Conservation (phyloP, 2,888 invertebrate genomes). For the Drosophila mercatorum region DNA sequence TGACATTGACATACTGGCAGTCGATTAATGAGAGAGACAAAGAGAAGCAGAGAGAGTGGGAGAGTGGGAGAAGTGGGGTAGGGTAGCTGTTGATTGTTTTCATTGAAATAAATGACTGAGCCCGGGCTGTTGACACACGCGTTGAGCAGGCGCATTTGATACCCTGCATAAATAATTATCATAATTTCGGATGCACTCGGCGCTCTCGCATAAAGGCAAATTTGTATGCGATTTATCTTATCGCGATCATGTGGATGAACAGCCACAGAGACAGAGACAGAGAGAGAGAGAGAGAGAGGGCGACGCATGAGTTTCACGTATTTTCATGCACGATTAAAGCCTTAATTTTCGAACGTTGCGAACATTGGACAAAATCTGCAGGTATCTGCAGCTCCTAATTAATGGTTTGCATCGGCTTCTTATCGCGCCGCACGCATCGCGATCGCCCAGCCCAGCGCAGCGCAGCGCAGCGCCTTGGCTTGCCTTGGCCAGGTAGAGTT, state of each 20-base stretch:
- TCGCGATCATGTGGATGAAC: slow-evolving; percentile 70
- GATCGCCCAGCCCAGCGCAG: slow-evolving; percentile 42
- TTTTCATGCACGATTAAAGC: slow-evolving; percentile 81
- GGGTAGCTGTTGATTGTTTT: slow-evolving; percentile 71
- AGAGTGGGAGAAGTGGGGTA: slow-evolving; percentile 18
- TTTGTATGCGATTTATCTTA: slow-evolving; percentile 79
- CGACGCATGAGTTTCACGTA: slow-evolving; percentile 76
- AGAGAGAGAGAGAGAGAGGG: not conserved
- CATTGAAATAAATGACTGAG: slow-evolving; percentile 75
- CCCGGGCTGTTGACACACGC: slow-evolving; percentile 71
- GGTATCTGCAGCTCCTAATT: slow-evolving; percentile 78
- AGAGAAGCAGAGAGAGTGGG: not conserved
- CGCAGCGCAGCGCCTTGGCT: not conserved
- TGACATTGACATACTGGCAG: slow-evolving; percentile 76
- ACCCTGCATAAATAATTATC: slow-evolving; percentile 75
- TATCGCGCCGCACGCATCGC: slow-evolving; percentile 78
- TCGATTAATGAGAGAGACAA: slow-evolving; percentile 62
- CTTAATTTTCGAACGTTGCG: slow-evolving; percentile 65
- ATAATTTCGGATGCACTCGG: slow-evolving; percentile 55
- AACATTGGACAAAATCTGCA: slow-evolving; percentile 59
- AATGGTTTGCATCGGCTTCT: slow-evolving; percentile 79
- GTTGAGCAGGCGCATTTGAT: slow-evolving; percentile 64
- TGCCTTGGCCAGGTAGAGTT: not conserved
- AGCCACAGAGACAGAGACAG: not conserved
- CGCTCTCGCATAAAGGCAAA: slow-evolving; percentile 70